Evolutionary conservation across 1,140 invertebrate genomes (phyloP), one percentile per base, ranked within the genome.

Genomic region (Diorhabda carinulata): DNA sequence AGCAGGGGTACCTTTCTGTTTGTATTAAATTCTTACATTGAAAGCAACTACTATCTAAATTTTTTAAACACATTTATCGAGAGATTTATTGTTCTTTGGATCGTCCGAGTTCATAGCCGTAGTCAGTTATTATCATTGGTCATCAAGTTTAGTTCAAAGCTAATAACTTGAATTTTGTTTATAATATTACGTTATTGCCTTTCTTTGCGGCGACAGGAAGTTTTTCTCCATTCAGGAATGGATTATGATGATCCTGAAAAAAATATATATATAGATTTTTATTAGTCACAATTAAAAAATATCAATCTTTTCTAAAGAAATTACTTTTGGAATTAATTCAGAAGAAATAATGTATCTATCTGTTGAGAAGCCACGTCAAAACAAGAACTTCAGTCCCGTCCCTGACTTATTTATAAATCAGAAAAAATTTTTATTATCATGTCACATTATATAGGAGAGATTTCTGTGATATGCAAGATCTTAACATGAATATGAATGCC

Each of bases 131-230:
- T 41, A 44, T 43, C 44, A 40, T 65, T 57, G 40, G 10, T 66
- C 43, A 10, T 57, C 56, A 6, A 57, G 42, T 4, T 40, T 41
- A 41, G 25, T 25, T 61, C 59, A 64, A 8, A 64, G 42, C 43
- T 64, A 41, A 41, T 5, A 4, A 10, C 64, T 47, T 9, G 44
- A 64, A 65, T 61, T 43, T 7, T 7, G 10, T 67, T 60, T 67
- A 8, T 67, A 71, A 61, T 69, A 73, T 9, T 64, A 91, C 86
- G 72, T 92, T 87, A 75, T 89, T 88, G 75, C 92, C 93, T 81
- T 95, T 95, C 80, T 95, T 95, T 47, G 93, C 93, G 47, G 93
- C 93, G 68, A 94, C 91, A 9, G 92, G 92, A 66, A 95, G 82
- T 73, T 91, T 91, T 77, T 94, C 92, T 7, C 92, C 92, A 74